Percentiles rank a stretch among this genome's conserved stretches.
phyloP scores from a whole-genome alignment of 2,888 invertebrate genomes.

The Actias luna region DNA sequence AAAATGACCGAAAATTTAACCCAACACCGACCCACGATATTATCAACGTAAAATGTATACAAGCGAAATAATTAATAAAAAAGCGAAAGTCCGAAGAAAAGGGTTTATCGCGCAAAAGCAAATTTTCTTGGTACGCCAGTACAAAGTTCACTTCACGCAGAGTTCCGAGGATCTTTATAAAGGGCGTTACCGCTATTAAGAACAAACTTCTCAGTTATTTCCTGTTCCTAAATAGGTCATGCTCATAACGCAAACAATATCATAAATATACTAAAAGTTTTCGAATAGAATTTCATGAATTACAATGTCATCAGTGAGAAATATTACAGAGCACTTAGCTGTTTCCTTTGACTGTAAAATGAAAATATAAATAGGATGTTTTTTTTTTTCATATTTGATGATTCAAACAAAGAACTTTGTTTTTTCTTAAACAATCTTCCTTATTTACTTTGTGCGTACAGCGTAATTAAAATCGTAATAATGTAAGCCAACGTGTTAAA shows the following conservation, averaged over 20 bases:
- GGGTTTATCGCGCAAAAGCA: constrained; percentile 12
- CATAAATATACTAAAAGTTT: constrained; percentile 11
- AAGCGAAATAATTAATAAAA: constrained; percentile 19
- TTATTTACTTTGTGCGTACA: not conserved
- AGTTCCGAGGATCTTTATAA: constrained; percentile 22
- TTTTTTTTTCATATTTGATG: not conserved
- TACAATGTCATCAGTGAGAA: not conserved
- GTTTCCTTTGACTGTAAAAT: not conserved
- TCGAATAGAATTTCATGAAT: constrained; percentile 9
- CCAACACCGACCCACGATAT: not conserved
- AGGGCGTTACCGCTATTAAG: constrained; percentile 19
- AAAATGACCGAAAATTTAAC: not conserved
- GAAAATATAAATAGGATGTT: not conserved
- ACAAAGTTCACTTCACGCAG: constrained; percentile 20
- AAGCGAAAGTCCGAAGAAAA: constrained; percentile 12
- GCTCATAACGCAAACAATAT: constrained; percentile 15
- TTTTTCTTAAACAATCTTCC: not conserved
- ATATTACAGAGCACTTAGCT: not conserved
- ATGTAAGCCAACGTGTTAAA: not conserved
- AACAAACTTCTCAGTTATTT: constrained; percentile 19
- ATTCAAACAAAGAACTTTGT: not conserved
- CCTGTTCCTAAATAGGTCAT: constrained; percentile 19
- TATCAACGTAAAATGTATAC: not conserved
- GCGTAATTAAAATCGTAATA: not conserved
- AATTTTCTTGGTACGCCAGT: constrained; percentile 16